Evolutionary conservation across 2,888 invertebrate species (phyloP), one percentile per base, ranked within the genome.

Genomic region (Acanthosepion pharaonis): DNA sequence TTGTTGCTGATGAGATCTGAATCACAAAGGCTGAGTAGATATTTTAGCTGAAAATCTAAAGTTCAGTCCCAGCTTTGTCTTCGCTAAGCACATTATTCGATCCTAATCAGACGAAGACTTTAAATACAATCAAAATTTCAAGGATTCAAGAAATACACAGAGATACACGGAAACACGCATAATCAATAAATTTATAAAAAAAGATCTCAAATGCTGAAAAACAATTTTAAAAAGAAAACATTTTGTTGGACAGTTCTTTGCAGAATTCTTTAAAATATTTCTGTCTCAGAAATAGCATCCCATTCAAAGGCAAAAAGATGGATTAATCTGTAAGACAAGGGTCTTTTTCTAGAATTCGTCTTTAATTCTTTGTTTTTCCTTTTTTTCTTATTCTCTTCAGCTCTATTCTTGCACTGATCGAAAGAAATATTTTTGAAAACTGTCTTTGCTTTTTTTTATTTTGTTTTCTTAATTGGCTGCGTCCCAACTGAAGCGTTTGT

Each of bases 401-500:
- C n/a, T 78, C 78, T 78, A 78, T 78, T 78, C 78, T 78, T n/a
- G n/a, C 78, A n/a, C n/a, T 78, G 78, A 78, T 78, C 78, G 78
- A 78, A n/a, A 78, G 33, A 78, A 78, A 78, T 78, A 78, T 78
- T 78, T 78, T n/a, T 78, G 78, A 78, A 78, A 78, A 78, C 15
- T 78, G n/a, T 78, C 15, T 78, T 78, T 78, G 6, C 28, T 9
- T 78, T 78, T 59, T 59, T 33, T 78, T 4, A 4, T 78, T 78
- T 78, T n/a, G n/a, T 9, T n/a, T 78, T 15, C n/a, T 33, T 78
- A 78, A 78, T 78, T 78, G 78, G 78, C 78, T 1, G 78, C 78
- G 78, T 78, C 78, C 78, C 78, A 78, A 78, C 9, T 33, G 78
- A n/a, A 78, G 78, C n/a, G 78, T 78, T 78, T 78, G 78, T 78